Evolutionary conservation across 1,140 invertebrate genomes (phyloP).

Genomic region (Heliconius congener): DNA sequence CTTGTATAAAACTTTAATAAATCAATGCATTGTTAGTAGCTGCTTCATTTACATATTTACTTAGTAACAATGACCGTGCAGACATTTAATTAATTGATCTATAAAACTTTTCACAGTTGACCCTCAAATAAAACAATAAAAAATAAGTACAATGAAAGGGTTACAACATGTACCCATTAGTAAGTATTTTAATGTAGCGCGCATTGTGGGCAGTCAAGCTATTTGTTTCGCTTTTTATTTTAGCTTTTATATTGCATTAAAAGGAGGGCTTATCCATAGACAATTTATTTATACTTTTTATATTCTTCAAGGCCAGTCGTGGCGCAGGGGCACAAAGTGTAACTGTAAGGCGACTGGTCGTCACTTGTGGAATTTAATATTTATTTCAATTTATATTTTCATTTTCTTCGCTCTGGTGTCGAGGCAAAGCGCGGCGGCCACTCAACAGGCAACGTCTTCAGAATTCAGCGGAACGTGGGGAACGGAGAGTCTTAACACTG

Average conservation of each 20-base stretch:
- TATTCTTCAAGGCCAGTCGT: too few relatives aligned
- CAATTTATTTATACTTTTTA: not conserved
- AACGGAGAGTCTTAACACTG: too few relatives aligned
- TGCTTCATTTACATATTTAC: slow-evolving; percentile 77
- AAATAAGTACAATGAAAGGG: slow-evolving; percentile 71
- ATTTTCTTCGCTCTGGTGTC: too few relatives aligned
- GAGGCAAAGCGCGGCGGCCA: too few relatives aligned
- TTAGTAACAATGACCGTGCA: slow-evolving; percentile 76
- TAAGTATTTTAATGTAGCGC: slow-evolving; percentile 68
- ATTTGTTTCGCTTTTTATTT: slow-evolving; percentile 64
- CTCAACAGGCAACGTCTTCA: too few relatives aligned
- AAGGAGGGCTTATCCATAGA: not conserved
- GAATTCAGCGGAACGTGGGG: too few relatives aligned
- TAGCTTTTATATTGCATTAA: slow-evolving; percentile 34
- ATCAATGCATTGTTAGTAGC: slow-evolving; percentile 74
- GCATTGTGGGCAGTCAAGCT: slow-evolving; percentile 66
- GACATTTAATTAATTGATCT: slow-evolving; percentile 80
- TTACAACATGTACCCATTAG: slow-evolving; percentile 76
- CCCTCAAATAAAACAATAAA: slow-evolving; percentile 79
- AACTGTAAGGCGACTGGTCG: too few relatives aligned
- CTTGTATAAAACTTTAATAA: slow-evolving; percentile 60
- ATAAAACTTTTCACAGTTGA: slow-evolving; percentile 79
- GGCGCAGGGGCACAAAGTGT: too few relatives aligned
- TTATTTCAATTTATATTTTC: too few relatives aligned
- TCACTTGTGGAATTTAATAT: too few relatives aligned